A percentile compares a stretch with the other conserved stretches of the same genome.
Conservation (phyloP, 2,113 vertebrate genomes). For the Cariama cristata region DNA sequence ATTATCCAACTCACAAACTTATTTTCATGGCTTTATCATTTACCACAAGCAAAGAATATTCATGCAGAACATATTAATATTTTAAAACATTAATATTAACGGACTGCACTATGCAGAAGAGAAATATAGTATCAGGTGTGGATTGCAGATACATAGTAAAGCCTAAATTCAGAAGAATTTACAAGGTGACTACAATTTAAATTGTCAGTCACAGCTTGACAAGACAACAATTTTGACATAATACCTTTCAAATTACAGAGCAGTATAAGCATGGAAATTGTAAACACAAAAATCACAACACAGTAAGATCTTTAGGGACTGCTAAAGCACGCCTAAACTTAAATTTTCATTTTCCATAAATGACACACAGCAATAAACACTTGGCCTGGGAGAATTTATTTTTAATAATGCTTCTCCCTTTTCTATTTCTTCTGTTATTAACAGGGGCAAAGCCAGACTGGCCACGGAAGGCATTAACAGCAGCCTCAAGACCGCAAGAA, state of each 20-base stretch:
- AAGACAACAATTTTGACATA: not conserved
- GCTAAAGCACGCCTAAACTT: not conserved
- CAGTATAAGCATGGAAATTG: not conserved
- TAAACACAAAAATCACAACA: not conserved
- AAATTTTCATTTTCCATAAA: not conserved
- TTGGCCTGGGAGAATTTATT: not conserved
- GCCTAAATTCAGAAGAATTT: not conserved
- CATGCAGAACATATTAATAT: slow-evolving; percentile 1
- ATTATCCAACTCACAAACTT: not conserved
- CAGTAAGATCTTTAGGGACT: not conserved
- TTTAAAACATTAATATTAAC: not conserved
- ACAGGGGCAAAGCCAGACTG: not conserved
- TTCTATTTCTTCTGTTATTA: not conserved
- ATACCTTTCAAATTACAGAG: not conserved
- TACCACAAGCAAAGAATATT: not conserved
- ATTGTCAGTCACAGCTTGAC: not conserved
- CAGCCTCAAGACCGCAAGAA: fast-evolving
- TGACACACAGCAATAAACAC: not conserved
- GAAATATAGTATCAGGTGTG: not conserved
- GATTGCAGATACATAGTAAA: not conserved
- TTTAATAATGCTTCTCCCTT: not conserved
- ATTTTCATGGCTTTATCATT: not conserved
- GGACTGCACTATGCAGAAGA: not conserved
- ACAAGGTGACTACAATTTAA: not conserved
- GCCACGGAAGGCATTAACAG: not conserved